Percentiles rank a stretch among this genome's conserved stretches.
These are phyloP conservation scores for Lordiphosa collinella DNA, from an alignment of 1,140 invertebrate species.

Conservation along the genomic window DNA sequence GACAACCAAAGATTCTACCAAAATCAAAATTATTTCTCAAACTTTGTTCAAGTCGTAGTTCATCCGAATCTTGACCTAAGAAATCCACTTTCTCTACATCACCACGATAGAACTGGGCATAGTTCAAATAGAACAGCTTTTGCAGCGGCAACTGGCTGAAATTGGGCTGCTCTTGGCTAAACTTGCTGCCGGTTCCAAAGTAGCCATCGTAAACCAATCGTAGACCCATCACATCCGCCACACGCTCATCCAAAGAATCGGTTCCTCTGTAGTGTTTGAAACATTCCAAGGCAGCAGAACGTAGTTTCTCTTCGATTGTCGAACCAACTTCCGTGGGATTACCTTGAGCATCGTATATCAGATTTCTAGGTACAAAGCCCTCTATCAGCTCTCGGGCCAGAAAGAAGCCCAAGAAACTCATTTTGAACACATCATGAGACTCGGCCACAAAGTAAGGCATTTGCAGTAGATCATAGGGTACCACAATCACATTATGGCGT, in stretches of 20 bases:
- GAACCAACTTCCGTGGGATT: not conserved
- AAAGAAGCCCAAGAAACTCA: not conserved
- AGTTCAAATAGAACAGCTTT: not conserved
- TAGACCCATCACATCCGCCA: not conserved
- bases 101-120: not conserved
- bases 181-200: not conserved
- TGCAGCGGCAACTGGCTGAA: not conserved
- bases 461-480: not conserved
- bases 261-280: not conserved
- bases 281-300: not conserved
- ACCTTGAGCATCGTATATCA: not conserved
- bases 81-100: not conserved
- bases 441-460: not conserved
- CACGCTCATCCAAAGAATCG: not conserved
- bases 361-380: not conserved
- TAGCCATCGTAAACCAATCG: not conserved
- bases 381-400: not conserved
- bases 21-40: constrained; percentile 1
- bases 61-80: not conserved
- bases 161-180: not conserved
- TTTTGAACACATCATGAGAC: constrained; percentile 4
- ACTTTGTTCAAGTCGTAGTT: not conserved
- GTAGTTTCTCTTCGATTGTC: not conserved
- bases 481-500: not conserved
- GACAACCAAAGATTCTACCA: not conserved